These are phyloP conservation scores for Apis dorsata DNA, from an alignment of 1,140 invertebrate species.

Conservation along the genomic window DNA sequence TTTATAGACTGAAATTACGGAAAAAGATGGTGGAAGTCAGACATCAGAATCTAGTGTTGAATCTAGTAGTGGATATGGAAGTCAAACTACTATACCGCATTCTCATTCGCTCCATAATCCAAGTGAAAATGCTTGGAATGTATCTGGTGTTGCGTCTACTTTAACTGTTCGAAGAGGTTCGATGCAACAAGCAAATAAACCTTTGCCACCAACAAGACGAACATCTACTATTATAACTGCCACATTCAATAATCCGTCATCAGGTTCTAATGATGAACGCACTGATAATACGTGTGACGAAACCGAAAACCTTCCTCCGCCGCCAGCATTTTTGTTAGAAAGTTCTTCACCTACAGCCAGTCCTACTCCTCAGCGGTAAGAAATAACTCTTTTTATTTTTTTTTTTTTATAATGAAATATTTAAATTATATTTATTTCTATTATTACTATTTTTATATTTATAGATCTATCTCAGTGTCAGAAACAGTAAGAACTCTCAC, in stretches of 20 bases:
- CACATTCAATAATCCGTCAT: conserved; percentile 56
- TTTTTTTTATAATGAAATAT: background rate
- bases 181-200: conserved; percentile 83
- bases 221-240: conserved; percentile 87
- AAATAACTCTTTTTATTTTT: background rate
- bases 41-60: conserved; percentile 88
- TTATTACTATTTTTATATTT: conserved; percentile 10
- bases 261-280: conserved; percentile 63
- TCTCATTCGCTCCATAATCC: conserved; percentile 74
- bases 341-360: conserved; percentile 76
- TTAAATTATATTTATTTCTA: background rate
- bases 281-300: conserved; percentile 70
- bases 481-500: conserved; percentile 92
- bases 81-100: conserved; percentile 83
- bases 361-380: conserved; percentile 72
- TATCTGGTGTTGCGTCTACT: conserved; percentile 61
- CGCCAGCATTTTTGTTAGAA: conserved; percentile 90
- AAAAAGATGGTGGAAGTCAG: conserved; percentile 83
- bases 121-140: conserved; percentile 69
- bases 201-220: conserved; percentile 88
- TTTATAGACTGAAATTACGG: conserved; percentile 70
- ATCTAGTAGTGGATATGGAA: conserved; percentile 89
- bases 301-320: conserved; percentile 88
- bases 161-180: conserved; percentile 81
- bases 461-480: conserved; percentile 83